Percentiles rank a stretch among this genome's conserved stretches.
Evolutionary conservation across 2,797 vertebrate species (phyloP).

Genomic region (Mycteria americana): DNA sequence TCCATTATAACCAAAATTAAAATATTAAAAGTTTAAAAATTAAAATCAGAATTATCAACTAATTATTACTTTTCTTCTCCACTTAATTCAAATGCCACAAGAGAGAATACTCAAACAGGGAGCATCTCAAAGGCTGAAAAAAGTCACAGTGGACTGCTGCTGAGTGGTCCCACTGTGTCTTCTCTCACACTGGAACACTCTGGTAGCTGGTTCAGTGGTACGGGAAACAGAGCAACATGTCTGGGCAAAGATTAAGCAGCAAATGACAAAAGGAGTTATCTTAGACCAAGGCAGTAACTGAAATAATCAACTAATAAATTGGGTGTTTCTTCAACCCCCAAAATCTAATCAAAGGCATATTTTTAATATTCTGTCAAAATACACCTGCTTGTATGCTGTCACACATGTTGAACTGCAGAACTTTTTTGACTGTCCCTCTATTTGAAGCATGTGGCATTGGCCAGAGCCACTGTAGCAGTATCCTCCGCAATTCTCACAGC

Average conservation of each 20-base stretch:
- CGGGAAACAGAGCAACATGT: background rate
- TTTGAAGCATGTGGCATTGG: constrained; percentile 84
- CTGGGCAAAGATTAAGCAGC: background rate
- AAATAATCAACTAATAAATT: background rate
- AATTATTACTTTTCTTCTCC: background rate
- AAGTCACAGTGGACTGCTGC: background rate
- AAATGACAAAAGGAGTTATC: background rate
- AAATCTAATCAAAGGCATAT: background rate
- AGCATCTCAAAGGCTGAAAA: background rate
- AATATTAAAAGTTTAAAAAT: background rate
- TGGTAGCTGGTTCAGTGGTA: background rate
- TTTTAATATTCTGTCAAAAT: background rate
- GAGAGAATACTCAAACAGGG: background rate
- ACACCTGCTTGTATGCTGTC: constrained; percentile 88
- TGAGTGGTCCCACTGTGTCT: background rate
- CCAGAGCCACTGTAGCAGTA: constrained; percentile 86
- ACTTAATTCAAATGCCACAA: background rate
- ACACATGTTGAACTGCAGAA: constrained; percentile 87
- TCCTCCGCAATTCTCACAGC: constrained; percentile 88
- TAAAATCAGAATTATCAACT: background rate
- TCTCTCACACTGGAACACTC: background rate
- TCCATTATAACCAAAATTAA: background rate
- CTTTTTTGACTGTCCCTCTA: constrained; percentile 85
- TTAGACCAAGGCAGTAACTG: background rate
- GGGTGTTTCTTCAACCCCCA: background rate